These are phyloP conservation scores for Melanotaenia trifasciata DNA, from an alignment of 2,797 vertebrate genomes.

Conservation along the genomic window DNA sequence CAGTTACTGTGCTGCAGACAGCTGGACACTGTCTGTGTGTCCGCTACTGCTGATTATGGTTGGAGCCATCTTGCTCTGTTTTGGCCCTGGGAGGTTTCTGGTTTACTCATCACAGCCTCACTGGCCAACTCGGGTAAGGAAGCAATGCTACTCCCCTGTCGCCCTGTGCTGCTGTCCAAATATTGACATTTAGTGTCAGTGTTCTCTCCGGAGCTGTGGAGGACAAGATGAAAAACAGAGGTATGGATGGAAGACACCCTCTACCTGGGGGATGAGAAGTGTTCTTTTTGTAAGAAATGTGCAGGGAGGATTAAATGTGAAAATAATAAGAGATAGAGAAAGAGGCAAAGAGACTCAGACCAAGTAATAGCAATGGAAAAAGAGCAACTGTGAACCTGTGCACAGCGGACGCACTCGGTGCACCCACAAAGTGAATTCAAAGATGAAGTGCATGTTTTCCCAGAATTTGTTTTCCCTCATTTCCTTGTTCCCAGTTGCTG, in stretches of 20 bases:
- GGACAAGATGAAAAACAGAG: constrained; percentile 69
- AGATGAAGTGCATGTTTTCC: constrained; percentile 38
- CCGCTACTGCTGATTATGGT: constrained; percentile 55
- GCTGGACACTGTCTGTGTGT: constrained; percentile 41
- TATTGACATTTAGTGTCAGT: constrained; percentile 72
- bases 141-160: constrained; percentile 50
- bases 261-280: constrained; percentile 38
- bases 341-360: constrained; percentile 13
- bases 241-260: constrained; percentile 60
- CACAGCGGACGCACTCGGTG: constrained; percentile 9
- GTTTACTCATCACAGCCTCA: constrained; percentile 68
- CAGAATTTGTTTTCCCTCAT: constrained; percentile 60
- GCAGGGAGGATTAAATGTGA: constrained; percentile 42
- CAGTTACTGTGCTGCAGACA: constrained; percentile 40
- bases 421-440: constrained; percentile 31
- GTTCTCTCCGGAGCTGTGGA: constrained; percentile 61
- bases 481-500: constrained; percentile 43
- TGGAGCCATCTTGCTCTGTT: constrained; percentile 47
- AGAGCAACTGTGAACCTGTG: constrained; percentile 18
- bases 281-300: constrained; percentile 11
- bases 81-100: constrained; percentile 66
- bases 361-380: constrained; percentile 38
- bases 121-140: constrained; percentile 55
- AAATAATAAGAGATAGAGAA: constrained; percentile 39
- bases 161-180: constrained; percentile 71